These are phyloP conservation scores for Astyanax mexicanus DNA, from an alignment of 2,797 vertebrate species.

Conservation along the genomic window DNA sequence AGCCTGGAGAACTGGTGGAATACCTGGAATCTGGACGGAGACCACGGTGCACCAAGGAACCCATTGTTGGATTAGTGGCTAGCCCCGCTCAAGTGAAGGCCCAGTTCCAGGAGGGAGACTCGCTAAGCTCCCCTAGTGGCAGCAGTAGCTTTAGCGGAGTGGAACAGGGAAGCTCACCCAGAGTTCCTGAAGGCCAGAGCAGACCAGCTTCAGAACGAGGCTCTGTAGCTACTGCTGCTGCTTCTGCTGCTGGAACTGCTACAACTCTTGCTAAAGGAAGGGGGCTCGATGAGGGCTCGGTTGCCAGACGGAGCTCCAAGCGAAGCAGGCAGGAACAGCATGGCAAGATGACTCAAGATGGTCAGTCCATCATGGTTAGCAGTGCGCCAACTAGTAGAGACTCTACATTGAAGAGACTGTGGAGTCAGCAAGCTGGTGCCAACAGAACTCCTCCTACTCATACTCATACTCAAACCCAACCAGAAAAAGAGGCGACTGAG, in stretches of 20 bases:
- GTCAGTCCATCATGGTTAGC: conserved; percentile 61
- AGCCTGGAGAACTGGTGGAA: conserved; percentile 83
- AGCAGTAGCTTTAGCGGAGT: conserved; percentile 66
- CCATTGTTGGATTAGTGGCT: conserved; percentile 79
- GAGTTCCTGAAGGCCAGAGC: conserved; percentile 70
- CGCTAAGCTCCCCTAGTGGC: conserved; percentile 61
- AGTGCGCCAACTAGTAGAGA: conserved; percentile 73
- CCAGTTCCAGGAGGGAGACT: conserved; percentile 58
- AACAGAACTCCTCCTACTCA: conserved; percentile 57
- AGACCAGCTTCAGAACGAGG: conserved; percentile 61
- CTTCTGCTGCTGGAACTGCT: too few species aligned
- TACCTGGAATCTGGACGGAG: conserved; percentile 90
- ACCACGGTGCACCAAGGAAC: conserved; percentile 86
- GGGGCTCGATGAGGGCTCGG: conserved; percentile 67
- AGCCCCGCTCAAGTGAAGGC: conserved; percentile 69
- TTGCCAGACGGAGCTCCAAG: conserved; percentile 72
- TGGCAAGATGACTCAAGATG: conserved; percentile 60
- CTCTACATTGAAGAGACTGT: conserved; percentile 67
- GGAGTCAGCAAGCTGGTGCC: conserved; percentile 53
- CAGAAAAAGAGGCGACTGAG: conserved; percentile 67
- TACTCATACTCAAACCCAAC: conserved; percentile 57
- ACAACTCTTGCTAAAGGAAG: too few species aligned
- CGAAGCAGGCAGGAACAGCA: conserved; percentile 68
- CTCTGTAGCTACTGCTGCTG: conserved; percentile 19
- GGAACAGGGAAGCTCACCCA: conserved; percentile 61